These are phyloP conservation scores for Pammene fasciana DNA, from an alignment of 2,888 invertebrate species.

Conservation along the genomic window DNA sequence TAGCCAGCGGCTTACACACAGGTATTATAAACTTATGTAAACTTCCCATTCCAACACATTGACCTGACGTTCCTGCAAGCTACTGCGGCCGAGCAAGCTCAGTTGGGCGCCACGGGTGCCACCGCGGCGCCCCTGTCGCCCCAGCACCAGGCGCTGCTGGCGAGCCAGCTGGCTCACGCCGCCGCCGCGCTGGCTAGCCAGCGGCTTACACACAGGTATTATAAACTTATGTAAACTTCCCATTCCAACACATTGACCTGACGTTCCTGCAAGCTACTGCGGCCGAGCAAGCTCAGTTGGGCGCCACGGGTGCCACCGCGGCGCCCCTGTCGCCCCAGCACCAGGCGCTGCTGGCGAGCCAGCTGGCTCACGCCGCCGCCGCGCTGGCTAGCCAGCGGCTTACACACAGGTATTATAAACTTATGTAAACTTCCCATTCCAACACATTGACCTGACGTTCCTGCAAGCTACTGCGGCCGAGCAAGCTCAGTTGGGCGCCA, in stretches of 20 bases:
- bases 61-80: constrained; percentile 94
- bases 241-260: no score
- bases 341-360: constrained; percentile 83
- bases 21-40: no score
- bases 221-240: no score
- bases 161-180: constrained; percentile 84
- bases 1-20: constrained; percentile 76
- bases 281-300: constrained; percentile 56
- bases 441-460: no score
- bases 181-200: background rate
- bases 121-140: constrained; percentile 83
- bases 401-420: no score
- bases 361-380: no score
- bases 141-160: constrained; percentile 86
- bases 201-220: constrained; percentile 85
- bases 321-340: constrained; percentile 87
- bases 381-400: no score
- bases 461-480: constrained; percentile 43
- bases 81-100: constrained; percentile 74
- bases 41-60: no score
- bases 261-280: no score
- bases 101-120: constrained; percentile 47
- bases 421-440: no score
- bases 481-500: constrained; percentile 54
- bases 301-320: constrained; percentile 46